Percentiles rank a stretch among this genome's conserved stretches.
Evolutionary conservation across 37 sponge, comb jelly and placozoan species (phyloP).

Genomic region (Trichoplax adhaerens): DNA sequence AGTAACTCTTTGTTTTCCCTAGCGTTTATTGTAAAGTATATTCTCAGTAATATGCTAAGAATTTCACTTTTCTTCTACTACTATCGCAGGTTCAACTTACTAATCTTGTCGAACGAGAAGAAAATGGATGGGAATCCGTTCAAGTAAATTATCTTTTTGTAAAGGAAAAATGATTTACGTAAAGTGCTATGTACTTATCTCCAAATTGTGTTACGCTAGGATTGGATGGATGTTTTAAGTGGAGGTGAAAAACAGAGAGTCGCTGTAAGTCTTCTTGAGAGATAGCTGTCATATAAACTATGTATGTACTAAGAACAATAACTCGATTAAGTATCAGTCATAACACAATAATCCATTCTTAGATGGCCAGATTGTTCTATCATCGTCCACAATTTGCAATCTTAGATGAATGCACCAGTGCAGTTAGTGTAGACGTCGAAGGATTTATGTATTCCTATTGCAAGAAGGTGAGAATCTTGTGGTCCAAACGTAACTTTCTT

Average conservation of each 20-base stretch:
- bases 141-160: slow-evolving; percentile 18
- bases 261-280: slow-evolving; percentile 32
- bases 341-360: neutral
- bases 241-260: slow-evolving; percentile 94
- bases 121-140: slow-evolving; percentile 50
- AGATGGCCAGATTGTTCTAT: slow-evolving; percentile 91
- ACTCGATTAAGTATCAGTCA: neutral
- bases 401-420: slow-evolving; percentile 92
- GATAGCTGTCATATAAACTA: neutral
- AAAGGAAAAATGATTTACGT: neutral
- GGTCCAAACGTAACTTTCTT: too few relatives aligned
- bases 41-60: neutral
- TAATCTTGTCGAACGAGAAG: slow-evolving; percentile 55
- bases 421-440: slow-evolving; percentile 89
- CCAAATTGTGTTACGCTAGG: slow-evolving; percentile 17
- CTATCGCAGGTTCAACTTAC: slow-evolving; percentile 50
- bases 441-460: slow-evolving; percentile 76
- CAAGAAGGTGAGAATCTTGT: slow-evolving; percentile 33
- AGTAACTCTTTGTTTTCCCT: slow-evolving; percentile 11
- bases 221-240: slow-evolving; percentile 94
- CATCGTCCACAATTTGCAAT: slow-evolving; percentile 91
- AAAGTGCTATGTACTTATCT: neutral
- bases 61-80: neutral
- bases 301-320: too few relatives aligned
- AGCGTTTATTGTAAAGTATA: neutral